A percentile compares a stretch with the other conserved stretches of the same genome.
These are phyloP conservation scores for Arizona elegans DNA, from an alignment of 2,113 vertebrate species.

Conservation along the genomic window DNA sequence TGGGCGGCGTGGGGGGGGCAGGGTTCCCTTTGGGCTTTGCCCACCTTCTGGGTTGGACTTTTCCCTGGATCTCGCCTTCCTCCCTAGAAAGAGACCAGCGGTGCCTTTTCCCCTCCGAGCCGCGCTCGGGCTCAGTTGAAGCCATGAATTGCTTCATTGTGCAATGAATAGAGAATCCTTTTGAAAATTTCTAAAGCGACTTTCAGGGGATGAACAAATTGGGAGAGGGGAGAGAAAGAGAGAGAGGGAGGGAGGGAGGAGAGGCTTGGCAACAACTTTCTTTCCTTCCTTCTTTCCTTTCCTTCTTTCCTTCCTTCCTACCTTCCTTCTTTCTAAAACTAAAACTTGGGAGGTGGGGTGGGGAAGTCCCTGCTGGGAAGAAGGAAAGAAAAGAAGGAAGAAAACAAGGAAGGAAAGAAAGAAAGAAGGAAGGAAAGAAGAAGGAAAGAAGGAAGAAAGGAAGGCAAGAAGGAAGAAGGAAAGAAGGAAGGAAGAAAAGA, in stretches of 20 bases:
- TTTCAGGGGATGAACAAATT: not conserved
- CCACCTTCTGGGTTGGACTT: not conserved
- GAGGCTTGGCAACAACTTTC: not conserved
- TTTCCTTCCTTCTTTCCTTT: not conserved
- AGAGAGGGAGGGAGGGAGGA: no score
- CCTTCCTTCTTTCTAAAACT: not conserved
- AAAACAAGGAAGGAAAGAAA: no score
- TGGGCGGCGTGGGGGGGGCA: not conserved
- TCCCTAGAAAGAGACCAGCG: conserved; percentile 17
- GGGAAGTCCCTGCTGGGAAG: not conserved
- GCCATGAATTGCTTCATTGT: conserved; percentile 33
- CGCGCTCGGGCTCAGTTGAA: conserved; percentile 17
- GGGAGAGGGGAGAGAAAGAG: no score
- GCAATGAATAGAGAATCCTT: not conserved
- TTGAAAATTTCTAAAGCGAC: not conserved
- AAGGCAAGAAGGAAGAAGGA: no score
- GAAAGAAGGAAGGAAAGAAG: no score
- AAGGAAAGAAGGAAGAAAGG: no score
- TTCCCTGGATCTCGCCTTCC: not conserved
- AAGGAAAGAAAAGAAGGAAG: no score
- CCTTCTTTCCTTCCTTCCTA: not conserved
- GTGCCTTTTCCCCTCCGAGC: not conserved
- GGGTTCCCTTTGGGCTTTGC: not conserved
- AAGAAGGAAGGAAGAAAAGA: no score
- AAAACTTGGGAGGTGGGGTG: not conserved